Conservation (phyloP, 1,140 invertebrate genomes). For the Lepidotrigona ventralis region DNA sequence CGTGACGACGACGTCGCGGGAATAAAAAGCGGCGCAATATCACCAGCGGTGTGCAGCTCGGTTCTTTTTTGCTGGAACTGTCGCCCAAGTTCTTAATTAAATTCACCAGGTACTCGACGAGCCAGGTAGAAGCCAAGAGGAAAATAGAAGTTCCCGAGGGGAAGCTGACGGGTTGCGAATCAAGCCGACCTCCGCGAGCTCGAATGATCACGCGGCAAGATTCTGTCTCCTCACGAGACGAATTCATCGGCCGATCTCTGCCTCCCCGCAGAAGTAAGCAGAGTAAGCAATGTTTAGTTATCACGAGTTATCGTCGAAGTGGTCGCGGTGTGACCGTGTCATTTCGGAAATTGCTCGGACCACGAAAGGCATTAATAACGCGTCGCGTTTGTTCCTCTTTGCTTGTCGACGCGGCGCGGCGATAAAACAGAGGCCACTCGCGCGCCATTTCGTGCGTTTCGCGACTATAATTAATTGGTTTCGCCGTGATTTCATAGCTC, state of each 20-base stretch:
- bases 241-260: neutral
- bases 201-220: neutral
- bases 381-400: neutral
- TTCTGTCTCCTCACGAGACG: neutral
- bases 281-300: conserved; percentile 18
- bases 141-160: conserved; percentile 9
- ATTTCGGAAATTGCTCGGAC: conserved; percentile 24
- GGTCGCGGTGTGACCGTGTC: neutral
- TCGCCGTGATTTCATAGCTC: conserved; percentile 3
- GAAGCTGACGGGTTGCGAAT: conserved; percentile 1
- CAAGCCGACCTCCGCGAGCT: neutral
- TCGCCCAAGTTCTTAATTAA: conserved; percentile 44
- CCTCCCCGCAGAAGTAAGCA: neutral
- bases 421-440: neutral
- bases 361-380: conserved; percentile 28
- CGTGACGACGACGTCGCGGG: no score
- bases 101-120: conserved; percentile 16
- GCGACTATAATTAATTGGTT: conserved; percentile 32
- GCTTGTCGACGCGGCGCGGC: neutral
- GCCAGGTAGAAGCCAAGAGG: no score
- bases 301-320: neutral
- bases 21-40: conserved; percentile 15
- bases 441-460: neutral
- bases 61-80: conserved; percentile 6
- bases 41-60: no score